phyloP scores from a whole-genome alignment of 2,113 vertebrate genomes.

The Microtus pennsylvanicus region DNA sequence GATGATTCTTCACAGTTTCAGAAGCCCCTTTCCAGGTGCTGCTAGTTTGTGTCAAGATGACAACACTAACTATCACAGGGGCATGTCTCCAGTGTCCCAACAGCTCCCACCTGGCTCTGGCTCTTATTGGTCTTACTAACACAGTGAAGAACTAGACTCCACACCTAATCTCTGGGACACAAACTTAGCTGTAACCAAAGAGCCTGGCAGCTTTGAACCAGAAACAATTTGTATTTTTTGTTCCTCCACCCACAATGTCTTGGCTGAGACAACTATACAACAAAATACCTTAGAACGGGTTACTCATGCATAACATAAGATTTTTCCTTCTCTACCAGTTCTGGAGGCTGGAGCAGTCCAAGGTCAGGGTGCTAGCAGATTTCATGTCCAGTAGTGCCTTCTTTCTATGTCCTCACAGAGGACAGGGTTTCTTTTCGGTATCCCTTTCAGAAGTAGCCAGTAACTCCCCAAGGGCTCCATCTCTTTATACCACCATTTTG shows the following conservation, averaged over 20 bases:
- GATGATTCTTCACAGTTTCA: background rate
- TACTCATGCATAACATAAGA: background rate
- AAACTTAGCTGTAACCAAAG: background rate
- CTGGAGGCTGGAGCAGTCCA: background rate
- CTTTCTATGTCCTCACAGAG: background rate
- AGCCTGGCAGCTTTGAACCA: background rate
- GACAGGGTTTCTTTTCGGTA: background rate
- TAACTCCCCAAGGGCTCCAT: background rate
- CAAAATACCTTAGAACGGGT: background rate
- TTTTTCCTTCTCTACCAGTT: background rate
- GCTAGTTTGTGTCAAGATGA: background rate
- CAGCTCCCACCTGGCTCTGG: no score
- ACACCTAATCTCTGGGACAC: no score
- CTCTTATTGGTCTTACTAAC: background rate
- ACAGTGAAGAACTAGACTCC: background rate
- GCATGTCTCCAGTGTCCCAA: background rate
- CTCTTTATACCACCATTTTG: background rate
- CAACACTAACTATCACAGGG: background rate
- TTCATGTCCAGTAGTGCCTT: background rate
- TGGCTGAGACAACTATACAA: background rate
- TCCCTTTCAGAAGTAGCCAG: background rate
- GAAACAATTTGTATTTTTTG: background rate
- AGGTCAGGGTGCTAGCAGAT: background rate
- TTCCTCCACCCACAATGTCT: background rate
- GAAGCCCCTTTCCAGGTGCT: background rate